Percentiles rank a stretch among this genome's conserved stretches.
Evolutionary conservation across 92 coral and sea anemone genomes (phyloP).

Genomic region (Umimayanthus kanabou): DNA sequence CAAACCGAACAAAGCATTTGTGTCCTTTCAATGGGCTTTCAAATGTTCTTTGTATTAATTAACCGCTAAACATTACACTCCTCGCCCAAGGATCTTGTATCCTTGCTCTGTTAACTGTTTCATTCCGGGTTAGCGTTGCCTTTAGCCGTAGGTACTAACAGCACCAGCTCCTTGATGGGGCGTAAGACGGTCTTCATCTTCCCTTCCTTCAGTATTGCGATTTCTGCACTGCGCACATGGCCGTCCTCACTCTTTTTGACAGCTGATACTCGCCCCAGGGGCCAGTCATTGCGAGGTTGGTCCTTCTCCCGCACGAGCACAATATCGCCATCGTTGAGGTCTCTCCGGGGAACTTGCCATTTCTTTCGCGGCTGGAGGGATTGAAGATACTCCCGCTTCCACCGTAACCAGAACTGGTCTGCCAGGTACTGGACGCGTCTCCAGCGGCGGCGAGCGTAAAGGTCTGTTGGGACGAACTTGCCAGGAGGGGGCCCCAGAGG

Average conservation of each 20-base stretch:
- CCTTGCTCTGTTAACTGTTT: neutral
- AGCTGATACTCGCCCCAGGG: constrained; percentile 33
- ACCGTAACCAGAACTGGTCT: constrained; percentile 51
- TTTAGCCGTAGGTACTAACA: constrained; percentile 5
- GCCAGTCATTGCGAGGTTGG: constrained; percentile 39
- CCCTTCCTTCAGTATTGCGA: constrained; percentile 27
- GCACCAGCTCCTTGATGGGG: constrained; percentile 38
- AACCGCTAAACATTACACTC: no score
- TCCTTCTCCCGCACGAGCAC: constrained; percentile 50
- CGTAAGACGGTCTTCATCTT: constrained; percentile 38
- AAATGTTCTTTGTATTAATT: no score
- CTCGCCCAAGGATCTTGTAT: neutral
- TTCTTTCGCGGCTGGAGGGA: constrained; percentile 40
- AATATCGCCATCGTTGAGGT: constrained; percentile 27
- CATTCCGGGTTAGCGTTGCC: neutral
- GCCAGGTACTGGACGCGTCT: constrained; percentile 51
- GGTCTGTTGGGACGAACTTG: constrained; percentile 30
- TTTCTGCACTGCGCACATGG: constrained; percentile 43
- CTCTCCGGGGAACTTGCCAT: constrained; percentile 30
- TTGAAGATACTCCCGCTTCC: constrained; percentile 50
- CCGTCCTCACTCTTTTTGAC: constrained; percentile 46
- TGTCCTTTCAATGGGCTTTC: no score
- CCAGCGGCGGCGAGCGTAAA: constrained; percentile 46
- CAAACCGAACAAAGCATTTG: no score
- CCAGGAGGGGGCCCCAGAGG: constrained; percentile 47